Evolutionary conservation across 2,797 vertebrate species (phyloP).

Genomic region (Hyperoplus immaculatus): DNA sequence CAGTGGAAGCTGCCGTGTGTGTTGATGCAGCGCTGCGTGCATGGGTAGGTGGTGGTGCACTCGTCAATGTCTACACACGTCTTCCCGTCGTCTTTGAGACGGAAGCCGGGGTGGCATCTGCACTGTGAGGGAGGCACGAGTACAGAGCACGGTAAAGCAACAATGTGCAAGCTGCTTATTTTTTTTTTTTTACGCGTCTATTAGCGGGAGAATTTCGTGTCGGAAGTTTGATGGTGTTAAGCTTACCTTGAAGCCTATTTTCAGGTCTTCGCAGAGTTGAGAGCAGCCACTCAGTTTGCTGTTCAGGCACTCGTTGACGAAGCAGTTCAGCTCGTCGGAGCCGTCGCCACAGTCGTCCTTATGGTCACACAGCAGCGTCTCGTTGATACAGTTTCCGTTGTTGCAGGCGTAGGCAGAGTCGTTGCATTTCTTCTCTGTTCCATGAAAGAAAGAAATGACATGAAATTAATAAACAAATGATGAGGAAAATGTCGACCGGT

Average conservation of each 20-base stretch:
- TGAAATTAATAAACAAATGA: conserved; percentile 1
- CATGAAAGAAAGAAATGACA: conserved; percentile 22
- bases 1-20: conserved; percentile 95
- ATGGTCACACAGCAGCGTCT: conserved; percentile 91
- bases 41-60: conserved; percentile 95
- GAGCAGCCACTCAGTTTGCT: conserved; percentile 95
- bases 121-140: conserved; percentile 86
- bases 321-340: conserved; percentile 95
- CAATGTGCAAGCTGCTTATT: accelerated
- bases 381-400: conserved; percentile 91
- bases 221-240: conserved; percentile 53
- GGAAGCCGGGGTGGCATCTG: conserved; percentile 94
- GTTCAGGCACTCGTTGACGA: conserved; percentile 96
- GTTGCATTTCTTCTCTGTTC: conserved; percentile 95
- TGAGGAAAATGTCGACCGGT: conserved; percentile 7
- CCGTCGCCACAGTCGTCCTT: conserved; percentile 93
- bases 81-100: conserved; percentile 95
- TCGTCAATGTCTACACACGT: conserved; percentile 96
- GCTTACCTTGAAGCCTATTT: conserved; percentile 96
- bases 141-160: conserved; percentile 53
- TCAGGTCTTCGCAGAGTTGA: conserved; percentile 96
- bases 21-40: conserved; percentile 97
- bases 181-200: not conserved
- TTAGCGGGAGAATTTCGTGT: not conserved
- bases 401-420: conserved; percentile 91